Evolutionary conservation across 2,797 vertebrate genomes (phyloP), one percentile per base, ranked within the genome.

Genomic region (Cryptoprocta ferox): DNA sequence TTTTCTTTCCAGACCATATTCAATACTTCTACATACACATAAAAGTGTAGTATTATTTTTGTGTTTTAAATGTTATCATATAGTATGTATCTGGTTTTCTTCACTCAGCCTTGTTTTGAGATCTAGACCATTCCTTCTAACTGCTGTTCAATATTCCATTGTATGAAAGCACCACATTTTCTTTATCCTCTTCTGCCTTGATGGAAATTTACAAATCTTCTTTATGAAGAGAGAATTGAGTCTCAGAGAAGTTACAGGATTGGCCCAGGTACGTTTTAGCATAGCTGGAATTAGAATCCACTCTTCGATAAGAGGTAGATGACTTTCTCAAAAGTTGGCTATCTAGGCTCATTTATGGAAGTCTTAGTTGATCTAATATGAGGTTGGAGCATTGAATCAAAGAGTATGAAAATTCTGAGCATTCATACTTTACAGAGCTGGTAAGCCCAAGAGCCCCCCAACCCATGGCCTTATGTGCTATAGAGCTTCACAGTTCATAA

Each of bases 241-340:
- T 68, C 32, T 94, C 90, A 84, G n/a, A 61, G 24, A 95, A 93
- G 65, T 81, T 76, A 90, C 5, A 81, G 19, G 80, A 76, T 86
- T 70, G 37, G 6, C 39, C 48, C 26, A 76, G 30, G 2, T 93
- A 81, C 21, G 14, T 53, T 93, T 96, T 37, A 65, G 21, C 35
- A 76, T 26, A 93, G 65, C 19, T 95, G 1, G 39, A 70, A 81
- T 28, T 80, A 68, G 75, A 95, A 90, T 53, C 24, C 21, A 70
- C 12, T 71, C 78, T 82, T 78, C 75, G 30, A 50, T 90, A 66
- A 95, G 0, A 65, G 24, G 59, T 11, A 42, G 59, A 68, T 59
- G 45, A 92, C 56, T 73, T 84, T 89, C 66, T 95, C 56, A 79
- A 50, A 89, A 42, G 37, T 85, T 95, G 39, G 6, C 45, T 53